Evolutionary conservation across 2,797 vertebrate genomes (phyloP), one percentile per base, ranked within the genome.

Genomic region (Typhlichthys subterraneus): DNA sequence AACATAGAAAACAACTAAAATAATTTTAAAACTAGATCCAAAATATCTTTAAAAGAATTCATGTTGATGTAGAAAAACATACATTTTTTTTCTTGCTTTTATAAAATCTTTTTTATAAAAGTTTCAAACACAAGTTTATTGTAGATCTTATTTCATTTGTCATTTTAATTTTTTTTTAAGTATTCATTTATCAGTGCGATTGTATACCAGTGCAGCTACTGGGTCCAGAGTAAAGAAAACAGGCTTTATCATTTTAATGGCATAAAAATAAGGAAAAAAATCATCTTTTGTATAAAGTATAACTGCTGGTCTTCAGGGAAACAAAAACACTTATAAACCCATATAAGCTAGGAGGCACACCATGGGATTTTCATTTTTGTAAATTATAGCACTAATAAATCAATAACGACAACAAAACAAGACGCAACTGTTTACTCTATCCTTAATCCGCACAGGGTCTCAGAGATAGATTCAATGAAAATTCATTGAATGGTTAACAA

Each of bases 21-120:
- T 96, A 96, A 98, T 95, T 97, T 94, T 96, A 92, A 98, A 99
- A 98, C 95, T 96, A 97, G 96, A 97, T 98, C 95, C 96, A 96
- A 98, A 95, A 93, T 93, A 93, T 73, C 91, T 88, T 95, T 91
- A 94, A 97, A 98, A 98, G 94, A 95, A 98, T 96, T 94, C 91
- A 94, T 94, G 94, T 95, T 94, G 85, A 94, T 96, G 94, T 99
- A 99, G 93, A 99, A 99, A 98, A 98, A 95, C 94, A 95, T 94
- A 96, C 93, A 92, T 93, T 93, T 86, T 94, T 93, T 94, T 80
- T 81, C 85, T 84, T 54, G 59, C 73, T 85, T 81, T 73, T 73
- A 55, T 67, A 49, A 65, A 42, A 56, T 9, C 54, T 88, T 88
- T 90, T 80, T 83, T 73, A 85, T 91, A 97, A 92, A 96, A 95